Percentiles rank a stretch among this genome's conserved stretches.
Conservation (phyloP, 2,797 vertebrate species). For the Adrianichthys oophorus region DNA sequence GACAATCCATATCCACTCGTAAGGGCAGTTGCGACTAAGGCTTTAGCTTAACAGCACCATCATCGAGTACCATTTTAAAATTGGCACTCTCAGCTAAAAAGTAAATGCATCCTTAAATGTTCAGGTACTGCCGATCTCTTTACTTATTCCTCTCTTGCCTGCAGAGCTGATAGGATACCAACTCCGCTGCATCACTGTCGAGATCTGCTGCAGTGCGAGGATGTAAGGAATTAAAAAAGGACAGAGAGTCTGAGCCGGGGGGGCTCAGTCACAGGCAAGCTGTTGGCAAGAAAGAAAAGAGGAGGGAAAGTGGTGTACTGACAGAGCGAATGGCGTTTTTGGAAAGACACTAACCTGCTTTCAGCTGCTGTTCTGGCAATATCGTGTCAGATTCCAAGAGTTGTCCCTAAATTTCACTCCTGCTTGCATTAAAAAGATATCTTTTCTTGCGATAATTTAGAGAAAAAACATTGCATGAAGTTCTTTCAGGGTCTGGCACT, state of each 20-base stretch:
- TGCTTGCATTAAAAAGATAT: not conserved
- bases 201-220: conserved; percentile 47
- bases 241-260: conserved; percentile 30
- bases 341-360: conserved; percentile 38
- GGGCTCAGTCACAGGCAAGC: conserved; percentile 35
- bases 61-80: conserved; percentile 38
- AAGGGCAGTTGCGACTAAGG: no score
- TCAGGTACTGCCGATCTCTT: not conserved
- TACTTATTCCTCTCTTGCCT: conserved; percentile 21
- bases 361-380: conserved; percentile 42
- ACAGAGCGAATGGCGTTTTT: conserved; percentile 30
- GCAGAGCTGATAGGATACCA: conserved; percentile 35
- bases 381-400: conserved; percentile 17
- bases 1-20: no score
- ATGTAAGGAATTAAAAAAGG: conserved; percentile 10
- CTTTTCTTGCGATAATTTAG: not conserved
- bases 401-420: not conserved
- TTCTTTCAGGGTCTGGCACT: no score
- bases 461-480: no score
- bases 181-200: conserved; percentile 17
- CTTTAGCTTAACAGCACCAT: conserved; percentile 22
- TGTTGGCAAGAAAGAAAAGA: conserved; percentile 60
- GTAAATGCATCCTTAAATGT: not conserved
- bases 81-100: conserved; percentile 7
- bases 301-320: conserved; percentile 42